Base-by-base conservation (phyloP, 2,113 vertebrate genomes). In the Petroica traversi region DNA sequence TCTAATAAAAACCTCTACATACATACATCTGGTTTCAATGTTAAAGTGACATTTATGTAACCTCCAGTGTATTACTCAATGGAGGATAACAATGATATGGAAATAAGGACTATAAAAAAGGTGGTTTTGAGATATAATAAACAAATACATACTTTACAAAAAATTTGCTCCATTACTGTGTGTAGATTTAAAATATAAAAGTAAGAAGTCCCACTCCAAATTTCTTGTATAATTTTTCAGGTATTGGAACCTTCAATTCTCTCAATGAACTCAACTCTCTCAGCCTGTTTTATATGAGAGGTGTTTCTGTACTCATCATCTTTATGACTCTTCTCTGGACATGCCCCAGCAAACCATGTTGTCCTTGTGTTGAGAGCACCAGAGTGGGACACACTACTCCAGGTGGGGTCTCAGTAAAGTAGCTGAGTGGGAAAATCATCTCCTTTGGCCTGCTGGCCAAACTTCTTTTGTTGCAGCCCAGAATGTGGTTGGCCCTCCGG, bases 11-110 rank as follows among this genome's bases (percentile, higher is more conserved):
- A 51, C 43, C 92, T 49, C 62, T 91, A 68, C 52, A 82, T 88
- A 41, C 19, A 52, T 73, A 40, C 80, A 94, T 96, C 67, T 97
- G 92, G 55, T 96, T 97, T 97, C 78, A 95, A 92, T 90, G 96
- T 93, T 85, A 80, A 93, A 93, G 61, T 28, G 41, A 40, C 55
- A 75, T 96, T 96, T 92, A 68, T 88, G 82, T 92, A 96, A 92
- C 40, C 71, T 95, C 85, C 23, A 91, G 43, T 71, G 29, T 85
- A 92, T 93, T 88, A 92, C 80, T 95, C 69, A 94, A 69, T 74
- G 67, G 43, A 89, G n/a, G 45, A 69, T 88, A 86, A 92, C 78
- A 95, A 73, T 89, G 72, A 82, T 89, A 91, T 59, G 80, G 81
- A 93, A 93, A 89, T 89, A 73, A 87, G 77, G 26, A 88, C 46